phyloP scores from a whole-genome alignment of 2,797 vertebrate genomes.

The Xyrichtys novacula region DNA sequence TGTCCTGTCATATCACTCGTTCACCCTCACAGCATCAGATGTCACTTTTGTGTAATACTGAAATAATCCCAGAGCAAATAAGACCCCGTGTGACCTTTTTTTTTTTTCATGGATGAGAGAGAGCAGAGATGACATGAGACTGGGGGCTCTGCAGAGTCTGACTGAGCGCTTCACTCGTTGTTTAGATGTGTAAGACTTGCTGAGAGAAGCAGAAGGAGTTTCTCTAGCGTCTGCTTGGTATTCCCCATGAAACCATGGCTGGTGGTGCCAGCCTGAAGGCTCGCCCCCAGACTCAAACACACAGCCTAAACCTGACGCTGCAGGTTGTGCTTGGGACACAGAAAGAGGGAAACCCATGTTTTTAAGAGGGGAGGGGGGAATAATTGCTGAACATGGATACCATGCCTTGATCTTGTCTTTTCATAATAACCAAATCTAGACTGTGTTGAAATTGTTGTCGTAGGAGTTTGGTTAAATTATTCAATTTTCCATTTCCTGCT shows the following conservation, averaged over 20 bases:
- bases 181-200: constrained; percentile 41
- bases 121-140: constrained; percentile 18
- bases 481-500: no score
- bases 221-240: constrained; percentile 51
- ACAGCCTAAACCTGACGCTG: constrained; percentile 33
- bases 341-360: neutral
- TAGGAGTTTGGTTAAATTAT: no score
- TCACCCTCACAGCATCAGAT: constrained; percentile 6
- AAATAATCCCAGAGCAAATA: constrained; percentile 24
- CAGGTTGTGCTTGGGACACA: constrained; percentile 40
- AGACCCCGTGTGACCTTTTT: constrained; percentile 33
- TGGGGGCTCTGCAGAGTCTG: constrained; percentile 37
- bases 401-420: no score
- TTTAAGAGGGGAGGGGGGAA: neutral
- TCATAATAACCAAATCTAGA: no score
- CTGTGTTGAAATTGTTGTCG: no score
- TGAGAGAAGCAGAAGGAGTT: constrained; percentile 37
- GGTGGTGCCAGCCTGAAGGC: constrained; percentile 62
- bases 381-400: no score
- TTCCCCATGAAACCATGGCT: constrained; percentile 49
- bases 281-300: constrained; percentile 63
- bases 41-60: constrained; percentile 1
- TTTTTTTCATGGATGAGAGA: constrained; percentile 16
- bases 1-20: neutral
- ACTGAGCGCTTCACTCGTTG: constrained; percentile 9